Evolutionary conservation across 2,797 vertebrate species (phyloP).

Genomic region (Silurus lanzhouensis): DNA sequence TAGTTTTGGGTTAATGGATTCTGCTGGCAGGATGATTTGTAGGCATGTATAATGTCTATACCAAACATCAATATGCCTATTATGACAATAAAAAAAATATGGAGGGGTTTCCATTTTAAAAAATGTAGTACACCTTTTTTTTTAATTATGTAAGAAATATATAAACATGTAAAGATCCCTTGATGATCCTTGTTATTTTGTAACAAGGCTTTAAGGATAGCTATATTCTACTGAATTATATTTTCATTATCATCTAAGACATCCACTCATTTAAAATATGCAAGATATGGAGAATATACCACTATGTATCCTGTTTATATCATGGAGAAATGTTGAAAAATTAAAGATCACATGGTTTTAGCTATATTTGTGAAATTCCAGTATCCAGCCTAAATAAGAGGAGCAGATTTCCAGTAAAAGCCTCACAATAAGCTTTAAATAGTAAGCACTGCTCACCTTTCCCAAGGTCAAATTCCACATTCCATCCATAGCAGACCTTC

Average conservation of each 20-base stretch:
- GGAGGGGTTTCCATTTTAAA: neutral
- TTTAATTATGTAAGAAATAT: no score
- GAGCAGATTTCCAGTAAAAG: slow-evolving; percentile 24
- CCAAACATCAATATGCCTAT: neutral
- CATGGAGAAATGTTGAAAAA: neutral
- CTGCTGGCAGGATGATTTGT: neutral
- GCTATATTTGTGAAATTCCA: neutral
- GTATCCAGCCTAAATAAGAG: neutral
- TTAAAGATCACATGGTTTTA: neutral
- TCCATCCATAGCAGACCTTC: slow-evolving; percentile 39
- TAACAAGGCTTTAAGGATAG: neutral
- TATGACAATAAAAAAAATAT: neutral
- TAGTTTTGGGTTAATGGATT: slow-evolving; percentile 19
- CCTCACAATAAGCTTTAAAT: slow-evolving; percentile 33
- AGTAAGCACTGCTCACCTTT: slow-evolving; percentile 46
- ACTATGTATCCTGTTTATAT: neutral
- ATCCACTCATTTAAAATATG: neutral
- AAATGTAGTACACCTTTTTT: neutral
- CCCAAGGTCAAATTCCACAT: slow-evolving; percentile 56
- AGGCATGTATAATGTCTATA: slow-evolving; percentile 1
- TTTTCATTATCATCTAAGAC: neutral
- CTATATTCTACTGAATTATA: neutral
- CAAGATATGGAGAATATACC: neutral
- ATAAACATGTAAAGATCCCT: neutral
- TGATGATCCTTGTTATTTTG: neutral